phyloP scores from a whole-genome alignment of 92 coral and sea anemone genomes.

The Siderastrea siderea region DNA sequence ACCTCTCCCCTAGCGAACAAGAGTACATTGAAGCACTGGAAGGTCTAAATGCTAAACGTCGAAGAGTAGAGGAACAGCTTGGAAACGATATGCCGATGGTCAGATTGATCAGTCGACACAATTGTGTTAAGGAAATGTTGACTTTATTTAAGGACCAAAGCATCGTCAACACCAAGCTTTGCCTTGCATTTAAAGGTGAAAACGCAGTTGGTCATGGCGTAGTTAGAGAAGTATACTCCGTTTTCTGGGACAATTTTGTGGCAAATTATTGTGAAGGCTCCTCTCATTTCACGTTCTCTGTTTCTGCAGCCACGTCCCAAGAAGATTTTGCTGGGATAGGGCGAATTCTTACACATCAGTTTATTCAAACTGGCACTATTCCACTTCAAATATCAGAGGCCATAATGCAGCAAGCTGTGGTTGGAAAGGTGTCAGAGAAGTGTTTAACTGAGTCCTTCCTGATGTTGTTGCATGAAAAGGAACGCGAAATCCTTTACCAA shows the following conservation, averaged over 20 bases:
- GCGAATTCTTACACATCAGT: conserved; percentile 68
- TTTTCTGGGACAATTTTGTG: conserved; percentile 12
- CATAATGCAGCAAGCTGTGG: conserved; percentile 65
- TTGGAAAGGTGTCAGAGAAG: conserved; percentile 73
- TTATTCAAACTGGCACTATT: conserved; percentile 68
- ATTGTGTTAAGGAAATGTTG: conserved; percentile 62
- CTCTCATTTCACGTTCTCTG: conserved; percentile 56
- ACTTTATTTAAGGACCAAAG: conserved; percentile 45
- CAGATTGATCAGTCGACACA: conserved; percentile 39
- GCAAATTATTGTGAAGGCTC: conserved; percentile 73
- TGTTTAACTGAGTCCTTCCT: conserved; percentile 72
- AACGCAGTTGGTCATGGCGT: conserved; percentile 76
- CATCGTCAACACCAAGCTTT: conserved; percentile 23
- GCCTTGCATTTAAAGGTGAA: conserved; percentile 58
- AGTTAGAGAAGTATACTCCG: conserved; percentile 66
- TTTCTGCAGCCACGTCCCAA: conserved; percentile 50
- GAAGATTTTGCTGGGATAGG: conserved; percentile 68
- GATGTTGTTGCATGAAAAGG: conserved; percentile 54
- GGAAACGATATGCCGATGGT: neutral
- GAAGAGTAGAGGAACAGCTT: conserved; percentile 7
- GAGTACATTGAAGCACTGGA: conserved; percentile 13
- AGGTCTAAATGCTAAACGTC: conserved; percentile 24
- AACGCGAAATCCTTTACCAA: neutral
- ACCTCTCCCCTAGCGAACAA: conserved; percentile 15
- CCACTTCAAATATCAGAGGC: conserved; percentile 78